Percentiles rank a stretch among this genome's conserved stretches.
Evolutionary conservation across 2,113 vertebrate species (phyloP).

Genomic region (Eublepharis macularius): DNA sequence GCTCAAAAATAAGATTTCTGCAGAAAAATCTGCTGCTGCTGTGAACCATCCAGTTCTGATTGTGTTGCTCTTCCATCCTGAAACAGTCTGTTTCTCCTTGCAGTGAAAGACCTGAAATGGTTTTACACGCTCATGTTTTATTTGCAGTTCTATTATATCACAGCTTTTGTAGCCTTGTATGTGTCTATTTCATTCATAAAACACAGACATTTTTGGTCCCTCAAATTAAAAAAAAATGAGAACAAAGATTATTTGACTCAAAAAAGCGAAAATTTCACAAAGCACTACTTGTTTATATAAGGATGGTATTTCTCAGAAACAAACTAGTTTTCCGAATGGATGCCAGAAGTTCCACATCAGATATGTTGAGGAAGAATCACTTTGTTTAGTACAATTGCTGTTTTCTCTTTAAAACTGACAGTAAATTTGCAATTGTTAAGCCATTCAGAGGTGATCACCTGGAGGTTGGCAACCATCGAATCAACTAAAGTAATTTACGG

Average conservation of each 20-base stretch:
- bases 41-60: background rate
- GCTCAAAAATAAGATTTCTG: background rate
- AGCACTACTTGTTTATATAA: background rate
- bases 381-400: background rate
- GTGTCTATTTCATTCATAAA: background rate
- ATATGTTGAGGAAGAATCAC: background rate
- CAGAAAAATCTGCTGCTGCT: background rate
- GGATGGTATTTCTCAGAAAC: background rate
- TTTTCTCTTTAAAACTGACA: background rate
- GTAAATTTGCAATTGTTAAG: background rate
- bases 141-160: background rate
- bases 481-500: too few species aligned
- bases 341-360: background rate
- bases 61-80: background rate
- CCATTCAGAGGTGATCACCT: background rate
- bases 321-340: background rate
- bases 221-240: background rate
- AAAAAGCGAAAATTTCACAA: background rate
- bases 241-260: too few species aligned
- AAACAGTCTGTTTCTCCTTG: background rate
- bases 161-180: background rate
- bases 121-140: background rate
- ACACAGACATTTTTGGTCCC: background rate
- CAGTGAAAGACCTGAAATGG: background rate
- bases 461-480: too few species aligned